A percentile compares a stretch with the other conserved stretches of the same genome.
phyloP scores from a whole-genome alignment of 2,888 invertebrate species.

The Ectemnius continuus region DNA sequence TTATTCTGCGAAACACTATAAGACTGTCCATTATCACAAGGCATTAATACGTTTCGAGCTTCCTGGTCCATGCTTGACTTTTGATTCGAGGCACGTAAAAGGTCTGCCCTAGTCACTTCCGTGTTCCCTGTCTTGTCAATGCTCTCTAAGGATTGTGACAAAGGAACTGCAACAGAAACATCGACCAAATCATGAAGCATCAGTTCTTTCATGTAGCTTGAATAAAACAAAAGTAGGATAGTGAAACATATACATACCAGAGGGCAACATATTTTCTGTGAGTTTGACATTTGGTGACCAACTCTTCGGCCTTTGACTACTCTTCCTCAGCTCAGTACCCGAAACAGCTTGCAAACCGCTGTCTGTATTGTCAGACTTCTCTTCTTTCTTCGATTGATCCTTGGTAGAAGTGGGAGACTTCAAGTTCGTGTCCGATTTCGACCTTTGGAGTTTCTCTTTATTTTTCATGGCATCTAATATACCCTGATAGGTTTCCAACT shows the following conservation, averaged over 20 bases:
- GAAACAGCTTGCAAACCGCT: conserved; percentile 62
- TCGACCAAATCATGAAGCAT: neutral
- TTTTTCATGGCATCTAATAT: conserved; percentile 98
- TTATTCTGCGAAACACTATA: conserved; percentile 95
- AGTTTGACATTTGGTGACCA: conserved; percentile 86
- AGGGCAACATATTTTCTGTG: conserved; percentile 81
- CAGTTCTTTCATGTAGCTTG: too few species aligned
- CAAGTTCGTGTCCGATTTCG: conserved; percentile 94
- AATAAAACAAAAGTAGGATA: too few species aligned
- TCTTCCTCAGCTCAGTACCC: conserved; percentile 70
- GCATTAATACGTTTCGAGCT: conserved; percentile 89
- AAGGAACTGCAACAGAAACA: conserved; percentile 76
- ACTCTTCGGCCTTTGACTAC: conserved; percentile 82
- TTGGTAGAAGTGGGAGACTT: conserved; percentile 83
- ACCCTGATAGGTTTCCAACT: conserved; percentile 97
- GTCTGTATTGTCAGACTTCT: conserved; percentile 61
- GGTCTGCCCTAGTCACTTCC: conserved; percentile 74
- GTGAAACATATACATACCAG: conserved; percentile 43
- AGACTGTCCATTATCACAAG: conserved; percentile 90
- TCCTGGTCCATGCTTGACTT: conserved; percentile 79
- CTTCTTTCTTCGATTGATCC: conserved; percentile 69
- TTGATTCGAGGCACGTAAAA: conserved; percentile 71
- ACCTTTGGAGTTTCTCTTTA: conserved; percentile 93
- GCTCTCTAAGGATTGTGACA: conserved; percentile 85
- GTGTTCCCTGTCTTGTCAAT: conserved; percentile 76